Percentiles rank a stretch among this genome's conserved stretches.
Evolutionary conservation across 2,113 vertebrate species (phyloP).

Genomic region (Redunca redunca): DNA sequence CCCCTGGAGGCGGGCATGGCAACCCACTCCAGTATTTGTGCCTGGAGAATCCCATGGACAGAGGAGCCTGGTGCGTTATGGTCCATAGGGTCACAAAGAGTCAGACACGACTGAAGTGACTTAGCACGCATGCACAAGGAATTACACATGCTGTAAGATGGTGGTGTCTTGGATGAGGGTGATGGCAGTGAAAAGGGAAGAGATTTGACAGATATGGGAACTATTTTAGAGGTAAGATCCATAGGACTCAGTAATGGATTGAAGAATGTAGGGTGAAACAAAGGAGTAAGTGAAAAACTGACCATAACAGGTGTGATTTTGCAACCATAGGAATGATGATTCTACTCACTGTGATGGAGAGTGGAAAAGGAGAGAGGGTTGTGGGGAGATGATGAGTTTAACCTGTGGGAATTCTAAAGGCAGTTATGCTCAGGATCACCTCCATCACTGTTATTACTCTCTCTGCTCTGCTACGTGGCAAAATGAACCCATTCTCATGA

Average conservation of each 20-base stretch:
- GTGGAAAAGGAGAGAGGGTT: background rate
- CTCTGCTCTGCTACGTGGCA: constrained; percentile 2
- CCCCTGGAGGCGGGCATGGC: background rate
- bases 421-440: constrained; percentile 1
- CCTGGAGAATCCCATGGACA: background rate
- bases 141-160: background rate
- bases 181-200: background rate
- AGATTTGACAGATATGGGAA: background rate
- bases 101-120: background rate
- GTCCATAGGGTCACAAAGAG: background rate
- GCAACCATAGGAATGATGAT: background rate
- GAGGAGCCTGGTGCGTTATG: background rate
- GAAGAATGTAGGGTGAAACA: background rate
- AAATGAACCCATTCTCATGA: constrained; percentile 34
- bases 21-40: background rate
- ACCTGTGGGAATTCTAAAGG: constrained; percentile 19
- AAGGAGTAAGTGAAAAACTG: background rate
- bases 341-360: background rate
- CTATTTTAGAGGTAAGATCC: background rate
- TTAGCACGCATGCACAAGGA: background rate
- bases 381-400: background rate
- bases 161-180: background rate
- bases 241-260: background rate
- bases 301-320: background rate
- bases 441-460: background rate